Percentiles rank a stretch among this genome's conserved stretches.
Conservation (phyloP, 1,140 invertebrate species). For the Camponotus pennsylvanicus region DNA sequence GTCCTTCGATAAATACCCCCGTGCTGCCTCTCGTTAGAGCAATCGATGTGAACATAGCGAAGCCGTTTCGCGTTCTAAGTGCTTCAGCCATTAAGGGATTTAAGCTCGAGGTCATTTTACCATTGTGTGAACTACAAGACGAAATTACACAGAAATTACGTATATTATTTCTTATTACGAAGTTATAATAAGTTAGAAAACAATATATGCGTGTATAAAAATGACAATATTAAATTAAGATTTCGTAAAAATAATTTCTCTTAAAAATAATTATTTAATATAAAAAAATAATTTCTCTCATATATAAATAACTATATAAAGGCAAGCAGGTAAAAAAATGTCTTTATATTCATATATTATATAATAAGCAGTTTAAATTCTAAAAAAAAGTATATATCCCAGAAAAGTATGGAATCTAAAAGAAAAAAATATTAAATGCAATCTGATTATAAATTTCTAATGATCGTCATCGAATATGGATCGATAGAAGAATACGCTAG, state of each 20-base stretch:
- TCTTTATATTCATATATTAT: neutral
- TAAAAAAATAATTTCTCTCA: neutral
- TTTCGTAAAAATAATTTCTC: neutral
- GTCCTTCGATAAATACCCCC: constrained; percentile 5
- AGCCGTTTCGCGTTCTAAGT: constrained; percentile 16
- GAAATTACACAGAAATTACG: neutral
- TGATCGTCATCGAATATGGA: constrained; percentile 42
- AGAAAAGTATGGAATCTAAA: neutral
- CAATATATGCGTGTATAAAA: neutral
- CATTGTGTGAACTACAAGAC: constrained; percentile 1
- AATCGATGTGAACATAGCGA: constrained; percentile 19
- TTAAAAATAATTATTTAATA: neutral
- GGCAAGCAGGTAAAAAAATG: neutral
- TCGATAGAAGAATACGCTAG: neutral
- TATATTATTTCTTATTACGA: neutral
- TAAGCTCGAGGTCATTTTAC: constrained; percentile 6
- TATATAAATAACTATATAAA: neutral
- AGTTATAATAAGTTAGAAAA: neutral
- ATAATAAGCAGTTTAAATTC: neutral
- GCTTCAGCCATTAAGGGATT: constrained; percentile 31
- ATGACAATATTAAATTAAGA: neutral
- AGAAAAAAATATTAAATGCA: constrained; percentile 47
- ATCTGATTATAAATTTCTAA: constrained; percentile 4
- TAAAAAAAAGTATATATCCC: neutral
- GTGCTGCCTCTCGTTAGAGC: neutral